Evolutionary conservation across 30 jellyfish, hydroid and myxozoan species (phyloP).

Genomic region (Turritopsis rubra): DNA sequence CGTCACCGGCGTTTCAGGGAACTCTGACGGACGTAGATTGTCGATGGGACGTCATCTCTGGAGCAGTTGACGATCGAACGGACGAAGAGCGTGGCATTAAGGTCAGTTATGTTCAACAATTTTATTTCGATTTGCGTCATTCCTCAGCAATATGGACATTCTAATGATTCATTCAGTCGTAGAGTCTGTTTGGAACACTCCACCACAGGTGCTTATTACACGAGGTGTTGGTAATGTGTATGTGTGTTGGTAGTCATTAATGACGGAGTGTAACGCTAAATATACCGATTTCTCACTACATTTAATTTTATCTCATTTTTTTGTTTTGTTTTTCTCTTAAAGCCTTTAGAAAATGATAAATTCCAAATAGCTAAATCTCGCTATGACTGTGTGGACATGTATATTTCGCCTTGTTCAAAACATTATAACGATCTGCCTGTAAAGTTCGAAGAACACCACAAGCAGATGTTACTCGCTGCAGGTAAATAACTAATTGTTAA

Average conservation of each 20-base stretch:
- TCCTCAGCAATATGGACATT: not conserved
- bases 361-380: constrained; percentile 84
- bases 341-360: constrained; percentile 74
- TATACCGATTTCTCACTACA: too few species aligned
- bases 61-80: constrained; percentile 96
- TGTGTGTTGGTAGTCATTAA: too few species aligned
- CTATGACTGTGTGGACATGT: constrained; percentile 94
- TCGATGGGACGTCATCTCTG: constrained; percentile 96
- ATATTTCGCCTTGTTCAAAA: constrained; percentile 61
- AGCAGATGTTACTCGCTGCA: constrained; percentile 72
- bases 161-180: not conserved
- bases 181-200: too few species aligned
- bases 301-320: not conserved
- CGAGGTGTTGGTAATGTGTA: too few species aligned
- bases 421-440: constrained; percentile 66
- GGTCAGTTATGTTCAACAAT: constrained; percentile 22
- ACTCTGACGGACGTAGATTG: constrained; percentile 87
- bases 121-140: not conserved
- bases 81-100: constrained; percentile 79
- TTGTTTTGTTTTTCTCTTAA: not conserved
- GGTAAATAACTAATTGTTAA: constrained; percentile 30
- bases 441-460: constrained; percentile 66
- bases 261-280: too few species aligned
- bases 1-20: constrained; percentile 97
- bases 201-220: not conserved